Base-by-base conservation (phyloP, 1,140 invertebrate genomes). In the Bombus turneri region DNA sequence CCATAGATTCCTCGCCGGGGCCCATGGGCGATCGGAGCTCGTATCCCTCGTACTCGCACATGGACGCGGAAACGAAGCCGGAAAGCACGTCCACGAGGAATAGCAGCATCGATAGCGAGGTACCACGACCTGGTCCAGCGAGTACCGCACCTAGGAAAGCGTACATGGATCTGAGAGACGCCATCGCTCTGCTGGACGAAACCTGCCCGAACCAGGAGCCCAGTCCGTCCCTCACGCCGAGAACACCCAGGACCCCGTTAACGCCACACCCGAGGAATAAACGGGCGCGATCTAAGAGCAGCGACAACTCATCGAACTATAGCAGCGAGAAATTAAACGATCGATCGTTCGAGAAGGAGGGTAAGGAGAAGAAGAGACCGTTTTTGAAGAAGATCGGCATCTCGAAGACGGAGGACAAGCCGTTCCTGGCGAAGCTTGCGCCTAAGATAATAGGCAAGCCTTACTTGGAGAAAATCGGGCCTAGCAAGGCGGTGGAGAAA, bases 341-440 rank as follows among this genome's bases (percentile, higher is more conserved):
- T 9, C 90, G 87, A n/a, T 93, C 92, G 0, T 76, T 90, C 13
- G 92, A 94, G 8, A 87, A 79, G 0, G 90, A 92, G n/a, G 92
- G 93, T 0, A 93, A 93, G 66, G 92, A 91, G n/a, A 93, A 93
- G 43, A 93, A 92, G 28, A 86, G 94, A 13, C 94, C 94, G 0
- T 95, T 95, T 64, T 81, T 95, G 12, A 92, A 92, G 68, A 95
- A 95, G 85, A 95, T 95, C 69, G 94, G 94, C 0, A 94, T 94
- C 25, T 95, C 94, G 0, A 95, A 93, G 87, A 95, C 94, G 5
- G 94, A 95, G 59, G 95, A 95, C 43, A 88, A 93, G 22, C 94
- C 94, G 1, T 93, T 95, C 47, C 62, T 95, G 0, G 86, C 93
- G 0, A 95, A 93, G 68, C 76, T 95, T 0, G 88, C 93, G 9